Conservation (phyloP, 2,113 vertebrate species). For the Gulo gulo region DNA sequence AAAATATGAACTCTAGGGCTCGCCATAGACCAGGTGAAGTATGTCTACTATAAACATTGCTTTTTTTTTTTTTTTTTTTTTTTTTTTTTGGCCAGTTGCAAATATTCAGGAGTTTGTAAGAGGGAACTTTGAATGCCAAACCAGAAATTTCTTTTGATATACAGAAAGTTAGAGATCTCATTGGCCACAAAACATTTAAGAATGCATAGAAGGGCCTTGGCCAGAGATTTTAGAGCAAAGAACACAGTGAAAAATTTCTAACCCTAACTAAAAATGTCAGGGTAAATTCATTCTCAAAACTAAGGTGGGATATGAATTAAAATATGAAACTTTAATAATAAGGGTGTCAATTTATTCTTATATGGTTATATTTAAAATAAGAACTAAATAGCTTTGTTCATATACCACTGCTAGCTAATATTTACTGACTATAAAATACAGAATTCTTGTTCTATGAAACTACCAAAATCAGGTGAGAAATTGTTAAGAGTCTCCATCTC, state of each 20-base stretch:
- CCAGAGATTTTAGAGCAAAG: neutral
- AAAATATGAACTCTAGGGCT: neutral
- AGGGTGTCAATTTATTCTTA: neutral
- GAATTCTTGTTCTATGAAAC: neutral
- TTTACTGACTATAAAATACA: neutral
- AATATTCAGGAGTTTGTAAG: neutral
- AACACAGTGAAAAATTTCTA: neutral
- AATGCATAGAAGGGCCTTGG: neutral
- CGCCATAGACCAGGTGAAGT: neutral
- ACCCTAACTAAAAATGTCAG: neutral
- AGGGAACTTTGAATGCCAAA: neutral
- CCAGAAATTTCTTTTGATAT: neutral
- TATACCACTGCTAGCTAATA: neutral
- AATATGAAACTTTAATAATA: neutral
- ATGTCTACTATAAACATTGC: neutral
- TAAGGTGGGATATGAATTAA: neutral
- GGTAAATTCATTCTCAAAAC: neutral
- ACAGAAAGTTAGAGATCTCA: neutral
- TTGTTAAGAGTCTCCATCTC: neutral
- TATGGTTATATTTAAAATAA: constrained; percentile 1
- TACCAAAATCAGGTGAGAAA: neutral
- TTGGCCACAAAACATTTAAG: constrained; percentile 12
- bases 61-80: neutral
- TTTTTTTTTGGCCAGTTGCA: neutral
- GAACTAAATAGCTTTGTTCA: neutral